phyloP scores from a whole-genome alignment of 2,797 vertebrate species.

The Sebastes diploproa region DNA sequence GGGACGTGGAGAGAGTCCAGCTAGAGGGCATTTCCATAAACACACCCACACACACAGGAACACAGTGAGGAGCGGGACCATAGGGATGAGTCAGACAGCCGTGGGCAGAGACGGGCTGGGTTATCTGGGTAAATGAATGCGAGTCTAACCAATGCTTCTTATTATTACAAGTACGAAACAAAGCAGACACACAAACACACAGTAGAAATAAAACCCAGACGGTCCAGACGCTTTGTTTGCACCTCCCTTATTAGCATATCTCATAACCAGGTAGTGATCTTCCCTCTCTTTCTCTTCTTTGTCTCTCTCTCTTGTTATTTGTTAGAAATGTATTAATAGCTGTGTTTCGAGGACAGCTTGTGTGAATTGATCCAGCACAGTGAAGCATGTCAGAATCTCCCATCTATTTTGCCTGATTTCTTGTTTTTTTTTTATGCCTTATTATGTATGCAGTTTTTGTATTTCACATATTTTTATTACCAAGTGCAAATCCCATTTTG shows the following conservation, averaged over 20 bases:
- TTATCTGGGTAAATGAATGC: slow-evolving; percentile 69
- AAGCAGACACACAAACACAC: slow-evolving; percentile 24
- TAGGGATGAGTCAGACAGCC: slow-evolving; percentile 72
- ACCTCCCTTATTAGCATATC: slow-evolving; percentile 38
- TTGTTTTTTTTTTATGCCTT: neutral
- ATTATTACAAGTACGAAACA: slow-evolving; percentile 41
- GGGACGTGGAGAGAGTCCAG: slow-evolving; percentile 46
- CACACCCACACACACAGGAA: slow-evolving; percentile 48
- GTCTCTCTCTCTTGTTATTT: neutral
- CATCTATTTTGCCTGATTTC: neutral
- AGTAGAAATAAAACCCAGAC: slow-evolving; percentile 39
- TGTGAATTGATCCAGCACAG: neutral
- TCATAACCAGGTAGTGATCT: neutral
- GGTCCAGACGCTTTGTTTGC: slow-evolving; percentile 42
- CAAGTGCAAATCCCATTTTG: slow-evolving; percentile 12
- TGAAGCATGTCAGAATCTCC: neutral
- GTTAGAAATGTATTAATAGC: slow-evolving; percentile 12
- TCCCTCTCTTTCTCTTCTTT: neutral
- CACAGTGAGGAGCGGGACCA: slow-evolving; percentile 44
- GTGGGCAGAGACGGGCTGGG: slow-evolving; percentile 68
- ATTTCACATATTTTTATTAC: slow-evolving; percentile 23
- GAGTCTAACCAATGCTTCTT: slow-evolving; percentile 31
- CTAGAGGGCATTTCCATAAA: slow-evolving; percentile 71
- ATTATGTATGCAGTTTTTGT: neutral
- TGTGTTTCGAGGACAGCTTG: slow-evolving; percentile 27